phyloP scores from a whole-genome alignment of 2,113 vertebrate genomes.

The Pandion haliaetus region DNA sequence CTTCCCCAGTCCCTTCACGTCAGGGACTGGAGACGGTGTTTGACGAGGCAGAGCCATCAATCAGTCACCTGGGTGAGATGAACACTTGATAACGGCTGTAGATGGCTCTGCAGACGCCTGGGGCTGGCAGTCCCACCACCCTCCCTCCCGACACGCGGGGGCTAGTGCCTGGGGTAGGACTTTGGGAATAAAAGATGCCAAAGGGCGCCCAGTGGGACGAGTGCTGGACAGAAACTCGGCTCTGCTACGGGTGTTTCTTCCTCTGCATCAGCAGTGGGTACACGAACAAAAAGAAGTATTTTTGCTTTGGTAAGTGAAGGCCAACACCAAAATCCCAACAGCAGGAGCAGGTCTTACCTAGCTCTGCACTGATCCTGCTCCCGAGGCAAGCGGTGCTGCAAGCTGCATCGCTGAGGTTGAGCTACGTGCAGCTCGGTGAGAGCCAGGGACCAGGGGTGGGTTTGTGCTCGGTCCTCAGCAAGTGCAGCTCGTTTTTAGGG shows the following conservation, averaged over 20 bases:
- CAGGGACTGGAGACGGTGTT: background rate
- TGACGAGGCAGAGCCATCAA: background rate
- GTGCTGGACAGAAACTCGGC: background rate
- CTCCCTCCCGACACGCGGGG: rapidly evolving
- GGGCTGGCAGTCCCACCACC: background rate
- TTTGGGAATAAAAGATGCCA: background rate
- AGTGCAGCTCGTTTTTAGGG: background rate
- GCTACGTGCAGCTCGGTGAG: rapidly evolving
- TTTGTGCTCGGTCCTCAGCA: background rate
- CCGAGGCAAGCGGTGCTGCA: rapidly evolving
- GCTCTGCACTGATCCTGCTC: background rate
- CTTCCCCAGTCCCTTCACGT: background rate
- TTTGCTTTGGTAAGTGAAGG: background rate
- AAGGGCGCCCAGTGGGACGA: background rate
- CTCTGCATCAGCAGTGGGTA: background rate
- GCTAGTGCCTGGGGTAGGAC: background rate
- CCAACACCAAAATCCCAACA: background rate
- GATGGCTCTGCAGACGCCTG: rapidly evolving
- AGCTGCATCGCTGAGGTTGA: rapidly evolving
- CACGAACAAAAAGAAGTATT: rapidly evolving
- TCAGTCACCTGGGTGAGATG: rapidly evolving
- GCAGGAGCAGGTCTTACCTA: background rate
- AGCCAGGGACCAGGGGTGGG: background rate
- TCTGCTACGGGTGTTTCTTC: rapidly evolving
- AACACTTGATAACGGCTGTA: rapidly evolving